These are phyloP conservation scores for Pemphredon lugubris DNA, from an alignment of 2,888 invertebrate species.

Conservation along the genomic window DNA sequence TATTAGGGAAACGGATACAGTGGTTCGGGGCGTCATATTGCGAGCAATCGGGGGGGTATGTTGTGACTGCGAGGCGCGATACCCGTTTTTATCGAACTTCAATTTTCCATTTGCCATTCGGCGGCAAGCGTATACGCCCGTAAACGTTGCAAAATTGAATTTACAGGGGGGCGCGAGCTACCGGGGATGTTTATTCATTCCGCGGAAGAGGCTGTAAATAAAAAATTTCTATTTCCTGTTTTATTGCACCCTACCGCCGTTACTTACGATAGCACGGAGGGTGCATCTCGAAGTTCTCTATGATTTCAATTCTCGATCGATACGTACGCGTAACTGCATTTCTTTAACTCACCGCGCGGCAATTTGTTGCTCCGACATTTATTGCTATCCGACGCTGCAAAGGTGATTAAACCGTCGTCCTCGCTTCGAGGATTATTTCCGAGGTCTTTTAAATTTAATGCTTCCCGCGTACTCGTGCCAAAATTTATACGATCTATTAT, in stretches of 20 bases:
- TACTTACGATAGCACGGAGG: neutral
- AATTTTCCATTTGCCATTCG: conserved; percentile 30
- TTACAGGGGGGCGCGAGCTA: conserved; percentile 8
- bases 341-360: too few species aligned
- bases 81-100: conserved; percentile 11
- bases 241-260: conserved; percentile 6
- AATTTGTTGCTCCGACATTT: too few species aligned
- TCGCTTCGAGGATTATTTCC: too few species aligned
- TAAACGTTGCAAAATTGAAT: conserved; percentile 44
- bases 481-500: too few species aligned
- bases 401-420: too few species aligned
- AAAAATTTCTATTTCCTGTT: conserved; percentile 7
- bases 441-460: too few species aligned
- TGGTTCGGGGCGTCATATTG: conserved; percentile 11
- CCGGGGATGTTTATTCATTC: conserved; percentile 9
- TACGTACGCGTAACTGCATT: neutral
- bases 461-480: too few species aligned
- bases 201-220: conserved; percentile 21
- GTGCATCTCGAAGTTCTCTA: neutral
- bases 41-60: conserved; percentile 3
- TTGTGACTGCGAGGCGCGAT: conserved; percentile 10
- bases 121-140: conserved; percentile 9
- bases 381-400: too few species aligned
- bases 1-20: neutral
- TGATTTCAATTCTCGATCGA: conserved; percentile 19